phyloP scores from a whole-genome alignment of 2,888 invertebrate genomes.

The Stramonita haemastoma region DNA sequence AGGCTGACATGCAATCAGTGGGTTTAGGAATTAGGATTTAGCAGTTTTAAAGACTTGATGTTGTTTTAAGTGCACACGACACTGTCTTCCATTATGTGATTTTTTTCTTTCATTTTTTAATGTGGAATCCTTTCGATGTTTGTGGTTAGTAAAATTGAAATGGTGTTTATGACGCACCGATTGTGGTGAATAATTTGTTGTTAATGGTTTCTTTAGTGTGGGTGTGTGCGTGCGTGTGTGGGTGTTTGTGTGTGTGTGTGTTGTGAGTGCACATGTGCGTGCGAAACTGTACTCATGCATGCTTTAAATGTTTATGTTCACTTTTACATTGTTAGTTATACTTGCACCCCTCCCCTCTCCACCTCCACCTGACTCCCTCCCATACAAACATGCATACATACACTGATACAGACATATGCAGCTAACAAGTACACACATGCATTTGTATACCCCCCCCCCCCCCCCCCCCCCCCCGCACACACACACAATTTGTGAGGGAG shows the following conservation, averaged over 20 bases:
- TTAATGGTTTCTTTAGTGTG: background rate
- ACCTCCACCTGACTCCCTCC: no score
- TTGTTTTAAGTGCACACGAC: no score
- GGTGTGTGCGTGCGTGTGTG: slow-evolving; percentile 10
- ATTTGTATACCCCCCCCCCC: background rate
- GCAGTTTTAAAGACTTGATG: no score
- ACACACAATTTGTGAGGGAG: slow-evolving; percentile 7
- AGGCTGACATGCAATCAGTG: no score
- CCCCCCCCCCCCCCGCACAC: slow-evolving; percentile 28
- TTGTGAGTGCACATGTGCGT: background rate
- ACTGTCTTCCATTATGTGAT: no score
- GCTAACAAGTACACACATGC: background rate
- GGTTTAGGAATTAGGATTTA: no score
- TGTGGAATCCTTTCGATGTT: no score
- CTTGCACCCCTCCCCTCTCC: no score
- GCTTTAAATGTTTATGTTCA: background rate
- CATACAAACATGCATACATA: background rate
- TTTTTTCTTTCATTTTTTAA: no score
- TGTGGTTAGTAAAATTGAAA: no score
- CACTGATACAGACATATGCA: background rate
- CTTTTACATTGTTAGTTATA: background rate
- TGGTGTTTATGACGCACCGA: no score
- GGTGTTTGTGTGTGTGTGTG: slow-evolving; percentile 16
- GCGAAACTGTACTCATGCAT: background rate
- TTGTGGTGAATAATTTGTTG: no score